Base-by-base conservation (phyloP, 2,797 vertebrate species). In the Platalea minor region DNA sequence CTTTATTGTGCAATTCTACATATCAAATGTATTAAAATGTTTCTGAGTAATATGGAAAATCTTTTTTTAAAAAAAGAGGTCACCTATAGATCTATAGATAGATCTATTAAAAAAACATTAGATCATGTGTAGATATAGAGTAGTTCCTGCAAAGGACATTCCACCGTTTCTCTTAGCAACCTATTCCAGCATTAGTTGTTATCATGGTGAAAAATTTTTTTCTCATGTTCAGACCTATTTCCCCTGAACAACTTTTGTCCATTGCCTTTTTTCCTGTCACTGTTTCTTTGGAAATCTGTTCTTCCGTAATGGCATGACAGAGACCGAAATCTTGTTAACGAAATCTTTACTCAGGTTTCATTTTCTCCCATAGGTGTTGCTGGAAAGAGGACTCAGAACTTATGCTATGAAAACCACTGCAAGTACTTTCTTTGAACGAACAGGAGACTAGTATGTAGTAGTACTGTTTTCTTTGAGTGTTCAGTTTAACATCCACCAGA, bases 401-500 rank as follows among this genome's bases (percentile, higher is more conserved):
- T 56, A 67, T 6, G 19, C 23, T 39, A 4, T 8, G 31, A 80
- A 64, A 53, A 18, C 4, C 4, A 54, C 11, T 37, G 3, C 8
- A 73, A 72, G 6, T 19, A 48, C 13, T 37, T 63, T 35, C 2
- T 63, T 61, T n/a, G 39, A 69, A 68, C 0, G 2, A 59, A 12
- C 1, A 33, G 39, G 20, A 33, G 9, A 19, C 5, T 13, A 45
- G 1, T 29, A 5, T 2, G 2, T 4, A 64, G 7, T 3, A 3
- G 0, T 16, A 15, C 10, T 3, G 9, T 41, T 93, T 67, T n/a
- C 37, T 2, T 54, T 67, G 31, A 9, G 18, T 72, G 25, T 80
- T 89, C 16, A 3, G 17, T 48, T 76, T 56, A 84, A 57, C 0
- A 7, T 21, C 97, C 98, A 98, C 97, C 95, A 98, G 98, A 96